Percentiles rank a stretch among this genome's conserved stretches.
These are phyloP conservation scores for Leptinotarsa tumamoca DNA, from an alignment of 2,888 invertebrate genomes.

Conservation along the genomic window DNA sequence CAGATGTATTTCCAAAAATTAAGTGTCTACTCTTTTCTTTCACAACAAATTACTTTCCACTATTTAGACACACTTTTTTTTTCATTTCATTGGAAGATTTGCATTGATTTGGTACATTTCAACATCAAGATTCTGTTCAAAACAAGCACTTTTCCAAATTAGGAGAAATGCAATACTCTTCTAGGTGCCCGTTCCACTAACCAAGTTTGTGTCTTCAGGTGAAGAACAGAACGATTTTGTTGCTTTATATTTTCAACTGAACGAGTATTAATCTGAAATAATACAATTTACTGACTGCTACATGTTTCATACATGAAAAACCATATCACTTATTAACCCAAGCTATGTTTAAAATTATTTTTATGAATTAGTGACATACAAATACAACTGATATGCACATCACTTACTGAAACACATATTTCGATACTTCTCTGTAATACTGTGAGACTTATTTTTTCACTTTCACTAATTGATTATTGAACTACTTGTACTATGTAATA, in stretches of 20 bases:
- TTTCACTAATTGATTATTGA: neutral
- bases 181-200: too few relatives aligned
- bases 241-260: constrained; percentile 1
- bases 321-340: neutral
- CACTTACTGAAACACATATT: neutral
- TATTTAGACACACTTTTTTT: too few relatives aligned
- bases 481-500: neutral
- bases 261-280: neutral
- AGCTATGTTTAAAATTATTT: neutral
- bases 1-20: too few relatives aligned
- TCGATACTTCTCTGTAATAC: neutral
- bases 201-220: too few relatives aligned
- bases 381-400: neutral
- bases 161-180: too few relatives aligned
- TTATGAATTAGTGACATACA: neutral
- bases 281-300: neutral
- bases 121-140: too few relatives aligned
- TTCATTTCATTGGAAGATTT: too few relatives aligned
- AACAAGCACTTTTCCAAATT: too few relatives aligned
- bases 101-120: too few relatives aligned
- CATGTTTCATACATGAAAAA: neutral
- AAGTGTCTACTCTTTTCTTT: too few relatives aligned
- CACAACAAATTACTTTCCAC: too few relatives aligned
- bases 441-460: neutral
- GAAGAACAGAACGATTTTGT: too few relatives aligned